phyloP scores from a whole-genome alignment of 1,140 invertebrate genomes.

The Coenobita brevimanus region DNA sequence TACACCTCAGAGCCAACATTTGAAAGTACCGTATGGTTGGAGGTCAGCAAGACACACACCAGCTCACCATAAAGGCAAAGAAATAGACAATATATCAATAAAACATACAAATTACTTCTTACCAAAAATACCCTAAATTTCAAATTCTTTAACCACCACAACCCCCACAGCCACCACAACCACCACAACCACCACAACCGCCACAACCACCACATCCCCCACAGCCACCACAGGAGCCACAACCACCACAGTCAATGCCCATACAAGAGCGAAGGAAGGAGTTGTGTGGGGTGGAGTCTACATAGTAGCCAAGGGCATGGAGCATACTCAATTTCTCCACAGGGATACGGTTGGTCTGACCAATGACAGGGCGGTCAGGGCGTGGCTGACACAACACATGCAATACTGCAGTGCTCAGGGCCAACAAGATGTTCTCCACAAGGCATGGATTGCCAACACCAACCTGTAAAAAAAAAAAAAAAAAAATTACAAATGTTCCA shows the following conservation, averaged over 20 bases:
- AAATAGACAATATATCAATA: not conserved
- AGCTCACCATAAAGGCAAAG: no score
- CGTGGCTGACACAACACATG: constrained; percentile 67
- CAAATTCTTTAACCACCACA: constrained; percentile 59
- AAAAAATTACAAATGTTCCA: no score
- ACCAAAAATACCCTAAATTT: constrained; percentile 20
- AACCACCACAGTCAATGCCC: constrained; percentile 59
- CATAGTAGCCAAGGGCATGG: constrained; percentile 51
- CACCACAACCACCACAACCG: constrained; percentile 61
- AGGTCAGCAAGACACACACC: no score
- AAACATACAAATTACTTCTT: not conserved
- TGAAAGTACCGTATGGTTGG: no score
- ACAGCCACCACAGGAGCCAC: constrained; percentile 62
- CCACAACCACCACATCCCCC: constrained; percentile 63
- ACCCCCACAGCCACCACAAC: constrained; percentile 64
- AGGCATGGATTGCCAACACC: constrained; percentile 56
- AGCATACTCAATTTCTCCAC: constrained; percentile 62
- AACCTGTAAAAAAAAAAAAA: constrained; percentile 22
- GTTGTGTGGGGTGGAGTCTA: constrained; percentile 62
- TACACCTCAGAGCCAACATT: no score
- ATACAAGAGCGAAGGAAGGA: constrained; percentile 56
- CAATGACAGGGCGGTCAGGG: constrained; percentile 53
- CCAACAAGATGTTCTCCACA: constrained; percentile 60
- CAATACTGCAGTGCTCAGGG: constrained; percentile 55
- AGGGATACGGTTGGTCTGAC: constrained; percentile 63